Evolutionary conservation across 2,113 vertebrate species (phyloP), one percentile per base, ranked within the genome.

Genomic region (Zosterops hypoxanthus): DNA sequence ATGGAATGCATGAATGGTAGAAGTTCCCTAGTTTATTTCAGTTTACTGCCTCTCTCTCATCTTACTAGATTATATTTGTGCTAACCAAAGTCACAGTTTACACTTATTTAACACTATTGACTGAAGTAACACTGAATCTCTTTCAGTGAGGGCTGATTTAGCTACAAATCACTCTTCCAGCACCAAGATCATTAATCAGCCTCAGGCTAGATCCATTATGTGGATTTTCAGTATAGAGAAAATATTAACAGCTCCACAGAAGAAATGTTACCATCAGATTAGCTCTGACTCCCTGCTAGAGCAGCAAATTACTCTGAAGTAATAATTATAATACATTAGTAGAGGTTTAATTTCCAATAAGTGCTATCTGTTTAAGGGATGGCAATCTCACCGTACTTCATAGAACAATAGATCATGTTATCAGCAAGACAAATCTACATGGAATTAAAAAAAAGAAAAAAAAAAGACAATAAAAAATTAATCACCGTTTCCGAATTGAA

Each of bases 311-410:
- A 97, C 94, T 97, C 97, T 95, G 93, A 97, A 98, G 97, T 97
- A 96, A 98, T 98, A 98, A 98, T 98, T 98, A 97, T 97, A 97
- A 97, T 95, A 97, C 97, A 98, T 98, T 97, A 98, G 97, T 96
- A 97, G 96, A 95, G n/a, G 94, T 98, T 98, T 98, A 98, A 98
- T 98, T 98, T 98, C 96, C 97, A 98, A 68, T 97, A 98, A 98
- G 90, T 96, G 95, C 91, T 97, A 83, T 96, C 97, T 97, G 92
- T 97, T 97, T 97, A 98, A 98, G 96, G 92, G 89, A 98, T 97
- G 88, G 93, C 95, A 97, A 85, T 94, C 95, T 96, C 90, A 84
- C 96, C 92, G 88, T 73, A 94, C 82, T 94, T 97, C 69, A 72
- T 53, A 97, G 94, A 97, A 97, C 83, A 97, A 97, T 92, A 97